These are phyloP conservation scores for Lepidocolaptes lacrymiger DNA, from an alignment of 2,797 vertebrate genomes.

Conservation along the genomic window DNA sequence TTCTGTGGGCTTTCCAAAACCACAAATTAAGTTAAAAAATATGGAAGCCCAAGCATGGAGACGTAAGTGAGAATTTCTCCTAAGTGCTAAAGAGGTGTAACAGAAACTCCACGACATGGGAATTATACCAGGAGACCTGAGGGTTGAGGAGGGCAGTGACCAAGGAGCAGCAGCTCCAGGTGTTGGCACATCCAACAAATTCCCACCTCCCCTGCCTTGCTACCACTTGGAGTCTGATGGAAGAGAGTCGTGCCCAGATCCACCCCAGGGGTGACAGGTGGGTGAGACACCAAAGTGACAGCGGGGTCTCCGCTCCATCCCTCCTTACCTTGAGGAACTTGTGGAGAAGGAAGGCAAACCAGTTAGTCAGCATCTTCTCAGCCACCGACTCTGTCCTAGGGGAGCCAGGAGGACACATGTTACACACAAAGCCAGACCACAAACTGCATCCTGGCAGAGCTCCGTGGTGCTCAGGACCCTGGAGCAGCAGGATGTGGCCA, in stretches of 20 bases:
- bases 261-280: rapidly evolving
- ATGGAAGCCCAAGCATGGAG: rapidly evolving
- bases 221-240: not conserved
- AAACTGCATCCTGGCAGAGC: not conserved
- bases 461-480: not conserved
- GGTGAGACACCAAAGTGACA: not conserved
- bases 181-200: not conserved
- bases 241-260: not conserved
- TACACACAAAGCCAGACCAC: not conserved
- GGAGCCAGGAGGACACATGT: not conserved
- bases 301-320: not conserved
- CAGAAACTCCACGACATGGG: not conserved
- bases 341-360: constrained; percentile 97
- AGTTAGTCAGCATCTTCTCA: constrained; percentile 98
- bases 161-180: not conserved
- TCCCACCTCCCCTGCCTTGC: not conserved
- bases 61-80: not conserved
- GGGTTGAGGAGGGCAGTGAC: not conserved
- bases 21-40: not conserved
- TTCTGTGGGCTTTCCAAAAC: not conserved
- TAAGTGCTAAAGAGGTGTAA: not conserved
- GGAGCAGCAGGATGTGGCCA: not conserved
- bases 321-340: constrained; percentile 94
- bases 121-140: not conserved
- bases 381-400: constrained; percentile 94